Conservation (phyloP, 2,888 invertebrate genomes). For the Hypena proboscidalis region DNA sequence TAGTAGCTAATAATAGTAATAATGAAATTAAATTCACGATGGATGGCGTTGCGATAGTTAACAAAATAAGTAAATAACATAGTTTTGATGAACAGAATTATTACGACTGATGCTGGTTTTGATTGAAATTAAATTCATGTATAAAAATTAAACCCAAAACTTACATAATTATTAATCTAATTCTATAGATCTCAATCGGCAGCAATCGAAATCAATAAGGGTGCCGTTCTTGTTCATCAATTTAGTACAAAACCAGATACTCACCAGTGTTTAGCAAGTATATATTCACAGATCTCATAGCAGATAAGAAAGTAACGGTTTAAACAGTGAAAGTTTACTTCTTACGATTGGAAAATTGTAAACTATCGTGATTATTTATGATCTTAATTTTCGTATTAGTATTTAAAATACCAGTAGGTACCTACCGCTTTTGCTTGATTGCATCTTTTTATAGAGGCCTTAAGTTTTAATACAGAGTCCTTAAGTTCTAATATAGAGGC, state of each 20-base stretch:
- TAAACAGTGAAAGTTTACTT: slow-evolving; percentile 39
- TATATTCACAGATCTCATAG: slow-evolving; percentile 25
- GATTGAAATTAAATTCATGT: too few species aligned
- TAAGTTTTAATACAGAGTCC: too few species aligned
- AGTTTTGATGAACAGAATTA: too few species aligned
- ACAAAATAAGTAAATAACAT: too few species aligned
- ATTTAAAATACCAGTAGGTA: neutral
- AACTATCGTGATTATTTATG: slow-evolving; percentile 39
- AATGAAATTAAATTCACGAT: too few species aligned
- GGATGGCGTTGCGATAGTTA: too few species aligned
- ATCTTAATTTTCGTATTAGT: slow-evolving; percentile 23
- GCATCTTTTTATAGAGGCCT: neutral
- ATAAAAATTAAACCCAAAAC: too few species aligned
- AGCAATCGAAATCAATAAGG: slow-evolving; percentile 11
- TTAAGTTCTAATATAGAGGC: too few species aligned
- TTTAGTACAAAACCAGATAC: slow-evolving; percentile 20
- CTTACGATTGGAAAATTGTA: slow-evolving; percentile 35
- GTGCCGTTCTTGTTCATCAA: slow-evolving; percentile 11
- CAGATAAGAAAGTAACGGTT: slow-evolving; percentile 19
- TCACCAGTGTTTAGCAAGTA: slow-evolving; percentile 12
- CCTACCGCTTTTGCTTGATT: neutral
- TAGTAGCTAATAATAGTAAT: too few species aligned
- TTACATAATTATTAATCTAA: too few species aligned
- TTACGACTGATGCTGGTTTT: too few species aligned
- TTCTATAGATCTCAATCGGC: too few species aligned